phyloP scores from a whole-genome alignment of 1,140 invertebrate genomes.

The Caenorhabditis tropicalis region DNA sequence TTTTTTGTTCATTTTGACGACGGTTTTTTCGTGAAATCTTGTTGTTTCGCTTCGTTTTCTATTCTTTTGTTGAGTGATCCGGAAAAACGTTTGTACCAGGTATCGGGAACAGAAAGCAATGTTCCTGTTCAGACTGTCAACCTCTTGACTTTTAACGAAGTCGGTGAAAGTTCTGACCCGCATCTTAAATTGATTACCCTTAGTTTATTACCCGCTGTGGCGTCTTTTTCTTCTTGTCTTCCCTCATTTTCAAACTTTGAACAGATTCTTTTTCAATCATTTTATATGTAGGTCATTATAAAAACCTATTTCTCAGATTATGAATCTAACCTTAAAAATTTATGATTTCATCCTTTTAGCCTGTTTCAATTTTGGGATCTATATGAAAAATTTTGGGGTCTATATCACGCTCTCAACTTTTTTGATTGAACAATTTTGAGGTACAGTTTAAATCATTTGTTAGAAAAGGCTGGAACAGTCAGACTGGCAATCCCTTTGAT shows the following conservation, averaged over 20 bases:
- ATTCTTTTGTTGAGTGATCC: background rate
- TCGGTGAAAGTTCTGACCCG: conserved; percentile 17
- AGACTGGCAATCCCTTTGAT: no score
- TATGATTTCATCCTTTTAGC: no score
- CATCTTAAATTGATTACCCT: conserved; percentile 9
- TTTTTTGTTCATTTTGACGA: background rate
- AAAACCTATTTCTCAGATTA: no score
- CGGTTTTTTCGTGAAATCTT: background rate
- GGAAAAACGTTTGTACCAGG: no score
- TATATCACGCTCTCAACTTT: no score
- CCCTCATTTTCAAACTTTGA: background rate
- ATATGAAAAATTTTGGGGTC: no score
- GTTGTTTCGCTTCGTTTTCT: background rate
- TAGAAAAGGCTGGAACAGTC: no score
- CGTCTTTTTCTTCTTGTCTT: background rate
- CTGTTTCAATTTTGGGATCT: no score
- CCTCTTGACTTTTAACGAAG: background rate
- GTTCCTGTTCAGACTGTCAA: background rate
- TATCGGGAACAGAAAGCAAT: background rate
- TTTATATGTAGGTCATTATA: background rate
- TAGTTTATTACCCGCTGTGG: background rate
- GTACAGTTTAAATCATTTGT: no score
- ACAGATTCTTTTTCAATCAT: background rate
- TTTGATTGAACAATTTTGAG: no score
- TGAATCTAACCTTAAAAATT: no score